Percentiles rank a stretch among this genome's conserved stretches.
Conservation (phyloP, 2,888 invertebrate genomes). For the Smittia aterrima region DNA sequence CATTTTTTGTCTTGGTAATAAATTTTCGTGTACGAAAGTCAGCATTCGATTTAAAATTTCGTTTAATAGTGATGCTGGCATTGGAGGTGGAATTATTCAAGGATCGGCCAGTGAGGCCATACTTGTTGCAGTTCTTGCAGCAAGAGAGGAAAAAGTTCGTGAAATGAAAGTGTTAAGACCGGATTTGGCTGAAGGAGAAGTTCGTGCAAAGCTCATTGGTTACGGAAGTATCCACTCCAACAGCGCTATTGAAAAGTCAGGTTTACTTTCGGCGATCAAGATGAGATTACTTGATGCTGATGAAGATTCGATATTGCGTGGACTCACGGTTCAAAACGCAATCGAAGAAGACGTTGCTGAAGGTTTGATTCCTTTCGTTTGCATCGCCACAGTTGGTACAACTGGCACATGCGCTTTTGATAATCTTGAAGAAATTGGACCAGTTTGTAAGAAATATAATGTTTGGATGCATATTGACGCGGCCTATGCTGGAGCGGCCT, state of each 20-base stretch:
- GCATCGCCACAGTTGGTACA: conserved; percentile 81
- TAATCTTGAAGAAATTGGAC: conserved; percentile 77
- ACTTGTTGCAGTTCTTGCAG: conserved; percentile 75
- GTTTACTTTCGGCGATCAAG: conserved; percentile 73
- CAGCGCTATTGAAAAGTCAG: conserved; percentile 86
- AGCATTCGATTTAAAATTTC: no score
- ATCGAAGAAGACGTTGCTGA: conserved; percentile 71
- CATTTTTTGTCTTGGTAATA: conserved; percentile 62
- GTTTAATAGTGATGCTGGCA: conserved; percentile 54
- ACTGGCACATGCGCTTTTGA: conserved; percentile 88
- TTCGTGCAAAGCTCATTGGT: conserved; percentile 71
- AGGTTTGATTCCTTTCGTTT: conserved; percentile 85
- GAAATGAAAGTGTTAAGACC: conserved; percentile 59
- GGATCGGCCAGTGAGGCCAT: conserved; percentile 91
- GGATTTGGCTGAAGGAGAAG: conserved; percentile 60
- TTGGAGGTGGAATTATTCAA: conserved; percentile 84
- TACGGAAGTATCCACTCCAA: conserved; percentile 87
- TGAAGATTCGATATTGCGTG: conserved; percentile 65
- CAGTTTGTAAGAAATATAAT: conserved; percentile 69
- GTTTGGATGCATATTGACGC: conserved; percentile 90
- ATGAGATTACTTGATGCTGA: conserved; percentile 72
- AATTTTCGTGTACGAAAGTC: no score
- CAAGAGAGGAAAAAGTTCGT: conserved; percentile 67
- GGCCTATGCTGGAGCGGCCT: conserved; percentile 90
- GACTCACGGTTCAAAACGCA: conserved; percentile 64